Percentiles rank a stretch among this genome's conserved stretches.
Evolutionary conservation across 2,888 invertebrate species (phyloP).

Genomic region (Nomada flava): DNA sequence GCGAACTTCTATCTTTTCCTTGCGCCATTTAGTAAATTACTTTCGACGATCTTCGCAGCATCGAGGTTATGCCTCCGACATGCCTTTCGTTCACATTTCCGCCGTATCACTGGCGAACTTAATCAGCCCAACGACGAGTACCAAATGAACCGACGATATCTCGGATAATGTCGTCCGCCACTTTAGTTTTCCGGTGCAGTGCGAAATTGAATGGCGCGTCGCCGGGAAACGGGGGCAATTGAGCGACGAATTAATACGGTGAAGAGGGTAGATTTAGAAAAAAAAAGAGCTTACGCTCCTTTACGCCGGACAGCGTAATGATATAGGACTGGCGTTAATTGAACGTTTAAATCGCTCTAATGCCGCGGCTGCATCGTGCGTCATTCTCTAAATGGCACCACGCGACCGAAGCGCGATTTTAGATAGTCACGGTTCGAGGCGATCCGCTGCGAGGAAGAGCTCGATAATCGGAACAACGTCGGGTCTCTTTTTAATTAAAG

Average conservation of each 20-base stretch:
- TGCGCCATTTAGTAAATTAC: slow-evolving; percentile 14
- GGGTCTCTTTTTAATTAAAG: slow-evolving; percentile 32
- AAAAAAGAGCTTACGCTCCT: slow-evolving; percentile 13
- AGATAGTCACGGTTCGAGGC: slow-evolving; percentile 62
- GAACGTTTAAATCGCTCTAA: slow-evolving; percentile 58
- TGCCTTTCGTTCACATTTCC: too few relatives aligned
- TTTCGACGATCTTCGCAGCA: too few relatives aligned
- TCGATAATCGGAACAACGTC: slow-evolving; percentile 30
- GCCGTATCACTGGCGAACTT: too few relatives aligned
- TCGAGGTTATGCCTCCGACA: neutral
- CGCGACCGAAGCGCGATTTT: slow-evolving; percentile 50
- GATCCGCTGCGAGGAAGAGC: slow-evolving; percentile 23
- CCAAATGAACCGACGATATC: too few relatives aligned
- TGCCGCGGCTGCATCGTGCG: slow-evolving; percentile 52
- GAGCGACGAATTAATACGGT: neutral
- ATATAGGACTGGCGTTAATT: slow-evolving; percentile 51
- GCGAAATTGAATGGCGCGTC: rapidly evolving
- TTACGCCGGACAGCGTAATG: slow-evolving; percentile 39
- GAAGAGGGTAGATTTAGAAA: neutral
- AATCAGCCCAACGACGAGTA: too few relatives aligned
- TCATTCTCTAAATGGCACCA: slow-evolving; percentile 60
- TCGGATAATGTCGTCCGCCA: too few relatives aligned
- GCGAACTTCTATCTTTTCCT: slow-evolving; percentile 3
- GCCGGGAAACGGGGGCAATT: neutral
- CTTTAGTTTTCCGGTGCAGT: neutral